Percentiles rank a stretch among this genome's conserved stretches.
These are phyloP conservation scores for Patella depressa DNA, from an alignment of 2,888 invertebrate species.

Conservation along the genomic window DNA sequence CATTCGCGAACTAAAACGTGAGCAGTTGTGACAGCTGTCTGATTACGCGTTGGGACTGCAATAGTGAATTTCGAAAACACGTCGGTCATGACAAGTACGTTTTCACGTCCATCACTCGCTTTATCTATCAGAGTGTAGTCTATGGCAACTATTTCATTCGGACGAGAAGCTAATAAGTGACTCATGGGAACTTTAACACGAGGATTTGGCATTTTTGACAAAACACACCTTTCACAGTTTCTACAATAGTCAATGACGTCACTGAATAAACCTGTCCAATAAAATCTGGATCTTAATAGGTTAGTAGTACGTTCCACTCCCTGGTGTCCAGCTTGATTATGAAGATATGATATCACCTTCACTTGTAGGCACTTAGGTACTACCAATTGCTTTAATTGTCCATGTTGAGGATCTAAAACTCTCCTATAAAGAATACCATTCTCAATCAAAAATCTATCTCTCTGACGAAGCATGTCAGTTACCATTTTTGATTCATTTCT, in stretches of 20 bases:
- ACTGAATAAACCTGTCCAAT: conserved; percentile 39
- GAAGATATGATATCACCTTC: conserved; percentile 19
- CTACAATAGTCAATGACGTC: conserved; percentile 34
- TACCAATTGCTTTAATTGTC: conserved; percentile 4
- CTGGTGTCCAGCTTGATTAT: conserved; percentile 38
- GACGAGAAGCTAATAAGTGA: conserved; percentile 33
- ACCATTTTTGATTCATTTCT: neutral
- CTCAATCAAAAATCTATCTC: neutral
- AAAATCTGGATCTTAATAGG: conserved; percentile 33
- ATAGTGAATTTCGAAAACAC: conserved; percentile 30
- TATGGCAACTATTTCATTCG: conserved; percentile 41
- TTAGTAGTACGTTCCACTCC: conserved; percentile 34
- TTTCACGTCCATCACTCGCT: conserved; percentile 35
- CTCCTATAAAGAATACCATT: conserved; percentile 8
- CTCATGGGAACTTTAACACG: conserved; percentile 24
- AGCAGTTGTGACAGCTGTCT: conserved; percentile 25
- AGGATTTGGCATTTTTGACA: conserved; percentile 28
- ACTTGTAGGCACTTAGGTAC: conserved; percentile 13
- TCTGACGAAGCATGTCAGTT: conserved; percentile 8
- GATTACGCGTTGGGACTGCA: conserved; percentile 26
- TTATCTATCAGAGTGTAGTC: conserved; percentile 43
- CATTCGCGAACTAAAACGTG: conserved; percentile 29
- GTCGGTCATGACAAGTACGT: conserved; percentile 48
- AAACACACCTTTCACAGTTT: conserved; percentile 40
- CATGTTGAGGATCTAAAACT: conserved; percentile 7